Percentiles rank a stretch among this genome's conserved stretches.
phyloP scores from a whole-genome alignment of 64 coral and sea anemone species.

The Stichodactyla mertensii region DNA sequence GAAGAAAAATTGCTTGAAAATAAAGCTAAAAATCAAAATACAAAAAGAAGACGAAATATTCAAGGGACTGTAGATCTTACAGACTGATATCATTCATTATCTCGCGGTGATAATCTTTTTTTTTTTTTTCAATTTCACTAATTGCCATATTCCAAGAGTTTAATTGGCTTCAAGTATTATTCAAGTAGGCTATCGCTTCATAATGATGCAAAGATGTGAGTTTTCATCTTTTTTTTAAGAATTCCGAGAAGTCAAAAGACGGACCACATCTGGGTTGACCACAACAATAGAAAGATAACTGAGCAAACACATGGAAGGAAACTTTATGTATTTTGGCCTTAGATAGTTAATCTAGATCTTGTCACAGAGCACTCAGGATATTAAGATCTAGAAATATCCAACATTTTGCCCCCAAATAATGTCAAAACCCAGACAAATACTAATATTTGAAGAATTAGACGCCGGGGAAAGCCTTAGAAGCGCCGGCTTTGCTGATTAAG shows the following conservation, averaged over 20 bases:
- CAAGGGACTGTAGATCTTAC: neutral
- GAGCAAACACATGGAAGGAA: too few species aligned
- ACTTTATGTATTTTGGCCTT: neutral
- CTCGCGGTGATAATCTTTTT: neutral
- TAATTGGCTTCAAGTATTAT: neutral
- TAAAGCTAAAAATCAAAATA: too few species aligned
- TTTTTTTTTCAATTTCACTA: neutral
- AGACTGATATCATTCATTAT: neutral
- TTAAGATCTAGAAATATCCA: neutral
- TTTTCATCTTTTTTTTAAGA: too few species aligned
- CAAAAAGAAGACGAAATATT: neutral
- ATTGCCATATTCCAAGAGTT: neutral
- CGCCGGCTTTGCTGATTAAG: neutral
- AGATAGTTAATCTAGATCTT: neutral
- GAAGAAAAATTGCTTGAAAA: too few species aligned
- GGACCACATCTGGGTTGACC: too few species aligned
- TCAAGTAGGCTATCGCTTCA: too few species aligned
- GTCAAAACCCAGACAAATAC: neutral
- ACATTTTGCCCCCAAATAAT: neutral
- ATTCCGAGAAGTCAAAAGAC: too few species aligned
- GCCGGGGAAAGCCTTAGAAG: neutral
- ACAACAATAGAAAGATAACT: too few species aligned
- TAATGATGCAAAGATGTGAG: too few species aligned
- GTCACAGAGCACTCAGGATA: neutral
- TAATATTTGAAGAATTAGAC: neutral